Conservation (phyloP, 2,113 vertebrate genomes). For the Cygnus buccinator region DNA sequence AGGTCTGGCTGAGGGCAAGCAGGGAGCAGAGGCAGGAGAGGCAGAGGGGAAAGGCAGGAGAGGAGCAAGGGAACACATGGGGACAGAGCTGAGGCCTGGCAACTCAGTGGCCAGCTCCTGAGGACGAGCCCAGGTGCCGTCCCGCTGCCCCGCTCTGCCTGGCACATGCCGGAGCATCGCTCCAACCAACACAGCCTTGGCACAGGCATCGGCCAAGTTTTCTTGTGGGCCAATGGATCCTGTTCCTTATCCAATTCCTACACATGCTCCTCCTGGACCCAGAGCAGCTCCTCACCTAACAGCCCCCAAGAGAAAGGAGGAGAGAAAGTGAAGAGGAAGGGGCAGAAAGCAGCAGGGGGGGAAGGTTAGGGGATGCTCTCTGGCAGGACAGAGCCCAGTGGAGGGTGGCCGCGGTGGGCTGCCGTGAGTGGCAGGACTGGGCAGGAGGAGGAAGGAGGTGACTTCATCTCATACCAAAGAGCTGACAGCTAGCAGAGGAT, state of each 20-base stretch:
- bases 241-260: slow-evolving; percentile 31
- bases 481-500: slow-evolving; percentile 15
- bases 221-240: neutral
- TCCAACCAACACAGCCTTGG: neutral
- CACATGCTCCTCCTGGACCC: slow-evolving; percentile 13
- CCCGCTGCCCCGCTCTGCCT: neutral
- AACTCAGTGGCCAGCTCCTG: neutral
- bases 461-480: slow-evolving; percentile 32
- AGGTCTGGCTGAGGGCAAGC: neutral
- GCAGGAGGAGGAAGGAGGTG: slow-evolving; percentile 9
- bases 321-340: neutral
- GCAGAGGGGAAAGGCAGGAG: neutral
- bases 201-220: neutral
- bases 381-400: neutral
- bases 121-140: neutral
- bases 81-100: neutral
- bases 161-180: rapidly evolving
- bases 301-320: neutral
- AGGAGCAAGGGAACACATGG: rapidly evolving
- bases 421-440: neutral
- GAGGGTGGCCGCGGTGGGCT: neutral
- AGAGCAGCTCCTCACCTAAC: neutral
- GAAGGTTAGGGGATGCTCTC: neutral
- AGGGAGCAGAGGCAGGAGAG: neutral
- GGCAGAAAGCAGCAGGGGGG: neutral